Evolutionary conservation across 2,113 vertebrate genomes (phyloP).

Genomic region (Mustelus asterias): DNA sequence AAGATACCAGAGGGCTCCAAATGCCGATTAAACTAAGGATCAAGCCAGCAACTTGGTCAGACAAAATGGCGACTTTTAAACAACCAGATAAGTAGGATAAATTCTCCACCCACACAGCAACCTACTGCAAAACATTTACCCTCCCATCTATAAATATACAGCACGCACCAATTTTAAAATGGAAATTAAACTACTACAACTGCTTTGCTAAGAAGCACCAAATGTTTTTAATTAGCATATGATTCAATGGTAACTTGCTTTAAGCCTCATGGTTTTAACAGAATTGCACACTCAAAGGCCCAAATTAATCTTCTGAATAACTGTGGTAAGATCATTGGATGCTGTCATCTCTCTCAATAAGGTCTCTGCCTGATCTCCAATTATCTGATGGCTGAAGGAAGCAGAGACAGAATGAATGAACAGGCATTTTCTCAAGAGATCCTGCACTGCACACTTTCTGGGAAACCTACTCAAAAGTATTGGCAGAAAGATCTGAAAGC

Average conservation of each 20-base stretch:
- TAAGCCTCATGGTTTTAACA: neutral
- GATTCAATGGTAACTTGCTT: neutral
- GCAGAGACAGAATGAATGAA: neutral
- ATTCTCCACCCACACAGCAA: neutral
- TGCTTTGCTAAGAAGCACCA: neutral
- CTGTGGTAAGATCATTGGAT: neutral
- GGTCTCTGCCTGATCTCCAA: neutral
- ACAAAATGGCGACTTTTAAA: neutral
- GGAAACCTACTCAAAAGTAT: neutral
- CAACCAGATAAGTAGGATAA: neutral
- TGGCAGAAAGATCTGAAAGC: neutral
- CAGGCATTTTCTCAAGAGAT: neutral
- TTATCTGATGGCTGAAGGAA: neutral
- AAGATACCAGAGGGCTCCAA: slow-evolving; percentile 5
- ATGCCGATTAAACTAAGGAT: neutral
- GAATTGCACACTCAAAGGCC: neutral
- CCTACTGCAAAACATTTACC: neutral
- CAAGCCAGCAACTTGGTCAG: neutral
- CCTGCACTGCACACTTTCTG: neutral
- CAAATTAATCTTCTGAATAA: neutral
- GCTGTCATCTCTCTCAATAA: neutral
- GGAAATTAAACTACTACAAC: neutral
- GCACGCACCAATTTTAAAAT: neutral
- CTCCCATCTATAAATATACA: neutral
- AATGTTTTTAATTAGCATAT: neutral